phyloP scores from a whole-genome alignment of 1,140 invertebrate species.

The Ctenoplectra terminalis region DNA sequence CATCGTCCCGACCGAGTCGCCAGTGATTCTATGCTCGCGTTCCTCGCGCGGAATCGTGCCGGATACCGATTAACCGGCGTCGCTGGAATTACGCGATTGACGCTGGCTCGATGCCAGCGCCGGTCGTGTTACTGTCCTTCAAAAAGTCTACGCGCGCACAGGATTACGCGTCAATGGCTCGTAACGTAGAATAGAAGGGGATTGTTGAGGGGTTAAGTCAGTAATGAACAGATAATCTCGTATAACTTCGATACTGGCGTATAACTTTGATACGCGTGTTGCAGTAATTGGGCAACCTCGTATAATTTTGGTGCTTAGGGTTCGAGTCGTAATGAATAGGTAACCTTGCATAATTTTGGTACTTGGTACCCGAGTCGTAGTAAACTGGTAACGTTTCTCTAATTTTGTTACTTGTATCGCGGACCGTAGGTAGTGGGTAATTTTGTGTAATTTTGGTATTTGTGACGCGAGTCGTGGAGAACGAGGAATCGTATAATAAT shows the following conservation, averaged over 20 bases:
- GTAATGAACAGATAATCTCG: not conserved
- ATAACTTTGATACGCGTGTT: no score
- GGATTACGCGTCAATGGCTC: constrained; percentile 18
- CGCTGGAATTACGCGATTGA: constrained; percentile 27
- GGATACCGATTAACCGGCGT: constrained; percentile 28
- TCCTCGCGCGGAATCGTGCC: constrained; percentile 7
- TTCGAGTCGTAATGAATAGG: not conserved
- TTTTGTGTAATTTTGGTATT: no score
- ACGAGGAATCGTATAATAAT: no score
- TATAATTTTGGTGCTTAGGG: no score
- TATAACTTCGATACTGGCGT: not conserved
- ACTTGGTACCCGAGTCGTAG: no score
- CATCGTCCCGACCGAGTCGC: constrained; percentile 37
- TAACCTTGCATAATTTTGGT: no score
- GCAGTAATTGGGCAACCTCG: not conserved
- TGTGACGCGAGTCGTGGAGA: no score
- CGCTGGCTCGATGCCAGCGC: constrained; percentile 19
- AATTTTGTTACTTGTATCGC: no score
- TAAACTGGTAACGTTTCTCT: no score
- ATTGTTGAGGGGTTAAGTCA: not conserved
- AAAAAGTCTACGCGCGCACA: constrained; percentile 7
- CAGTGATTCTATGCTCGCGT: constrained; percentile 11
- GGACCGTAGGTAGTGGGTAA: no score
- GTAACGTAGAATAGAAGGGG: not conserved
- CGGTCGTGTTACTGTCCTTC: constrained; percentile 3